These are phyloP conservation scores for Henricia sp. DNA, from an alignment of 53 echinoderm and acorn worm species.

Conservation along the genomic window DNA sequence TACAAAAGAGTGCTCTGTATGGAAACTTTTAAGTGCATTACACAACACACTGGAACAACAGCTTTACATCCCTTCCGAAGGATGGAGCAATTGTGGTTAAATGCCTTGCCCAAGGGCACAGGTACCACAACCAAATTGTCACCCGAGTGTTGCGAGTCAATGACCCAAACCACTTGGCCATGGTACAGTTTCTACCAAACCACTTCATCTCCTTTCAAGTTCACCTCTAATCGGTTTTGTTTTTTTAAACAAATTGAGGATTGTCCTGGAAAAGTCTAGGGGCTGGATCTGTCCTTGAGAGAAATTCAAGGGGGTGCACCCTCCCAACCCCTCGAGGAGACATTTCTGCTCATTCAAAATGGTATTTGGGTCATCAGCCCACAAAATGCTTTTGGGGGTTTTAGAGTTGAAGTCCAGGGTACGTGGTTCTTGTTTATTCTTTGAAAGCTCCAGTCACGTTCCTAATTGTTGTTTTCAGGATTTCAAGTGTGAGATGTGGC, in stretches of 20 bases:
- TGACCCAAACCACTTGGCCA: too few species aligned
- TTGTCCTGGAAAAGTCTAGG: not conserved
- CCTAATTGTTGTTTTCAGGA: not conserved
- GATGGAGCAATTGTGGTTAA: too few species aligned
- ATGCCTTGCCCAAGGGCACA: too few species aligned
- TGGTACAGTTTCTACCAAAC: too few species aligned
- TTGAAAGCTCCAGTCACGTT: conserved; percentile 6
- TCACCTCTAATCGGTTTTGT: too few species aligned
- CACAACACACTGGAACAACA: too few species aligned
- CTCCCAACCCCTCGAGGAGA: not conserved
- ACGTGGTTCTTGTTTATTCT: conserved; percentile 1
- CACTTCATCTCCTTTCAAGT: too few species aligned
- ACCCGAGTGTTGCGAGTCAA: too few species aligned
- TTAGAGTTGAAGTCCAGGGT: not conserved
- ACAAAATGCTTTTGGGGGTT: conserved; percentile 4
- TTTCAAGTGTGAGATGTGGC: not conserved
- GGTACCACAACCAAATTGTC: too few species aligned
- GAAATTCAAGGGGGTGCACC: conserved; percentile 2
- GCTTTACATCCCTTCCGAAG: too few species aligned
- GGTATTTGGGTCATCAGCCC: conserved; percentile 51
- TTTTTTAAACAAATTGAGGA: not conserved
- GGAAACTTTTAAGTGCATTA: too few species aligned
- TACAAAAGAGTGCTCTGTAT: too few species aligned
- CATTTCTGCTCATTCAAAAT: not conserved
- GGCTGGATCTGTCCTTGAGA: not conserved